phyloP scores from a whole-genome alignment of 2,888 invertebrate species.

The Ophion costatus region DNA sequence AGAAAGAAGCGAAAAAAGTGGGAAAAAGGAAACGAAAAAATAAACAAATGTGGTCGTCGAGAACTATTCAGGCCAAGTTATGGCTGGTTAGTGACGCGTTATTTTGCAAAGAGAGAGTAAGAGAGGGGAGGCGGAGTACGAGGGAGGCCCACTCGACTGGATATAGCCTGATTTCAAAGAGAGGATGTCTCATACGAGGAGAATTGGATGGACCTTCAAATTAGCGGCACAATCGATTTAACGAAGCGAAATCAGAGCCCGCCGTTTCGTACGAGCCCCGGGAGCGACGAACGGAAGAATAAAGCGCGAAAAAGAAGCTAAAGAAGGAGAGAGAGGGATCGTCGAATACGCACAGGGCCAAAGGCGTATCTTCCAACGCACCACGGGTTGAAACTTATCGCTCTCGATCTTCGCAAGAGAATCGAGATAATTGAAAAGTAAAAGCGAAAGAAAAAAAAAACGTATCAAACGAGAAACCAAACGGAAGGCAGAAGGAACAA shows the following conservation, averaged over 20 bases:
- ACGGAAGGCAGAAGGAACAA: too few relatives aligned
- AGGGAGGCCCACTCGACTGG: background rate
- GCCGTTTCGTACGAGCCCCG: conserved; percentile 44
- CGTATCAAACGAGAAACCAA: too few relatives aligned
- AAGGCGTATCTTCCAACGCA: conserved; percentile 79
- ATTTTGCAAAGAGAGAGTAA: conserved; percentile 31
- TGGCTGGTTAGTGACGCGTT: conserved; percentile 65
- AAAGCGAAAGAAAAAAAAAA: too few relatives aligned
- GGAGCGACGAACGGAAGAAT: background rate
- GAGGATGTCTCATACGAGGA: conserved; percentile 40
- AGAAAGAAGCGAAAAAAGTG: conserved; percentile 13
- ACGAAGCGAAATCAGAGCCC: conserved; percentile 74
- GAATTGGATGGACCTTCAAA: conserved; percentile 67
- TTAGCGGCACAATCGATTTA: conserved; percentile 80
- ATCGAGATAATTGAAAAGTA: too few relatives aligned
- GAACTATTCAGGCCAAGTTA: conserved; percentile 65
- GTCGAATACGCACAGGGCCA: conserved; percentile 72
- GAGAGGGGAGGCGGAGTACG: background rate
- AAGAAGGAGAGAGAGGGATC: background rate
- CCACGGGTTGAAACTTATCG: conserved; percentile 46
- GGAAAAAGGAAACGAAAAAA: conserved; percentile 9
- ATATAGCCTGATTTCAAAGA: background rate
- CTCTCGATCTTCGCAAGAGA: conserved; percentile 16
- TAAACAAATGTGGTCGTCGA: conserved; percentile 3
- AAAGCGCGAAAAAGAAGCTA: background rate